Evolutionary conservation across 2,113 vertebrate genomes (phyloP), one percentile per base, ranked within the genome.

Genomic region (Ceratotherium simum): DNA sequence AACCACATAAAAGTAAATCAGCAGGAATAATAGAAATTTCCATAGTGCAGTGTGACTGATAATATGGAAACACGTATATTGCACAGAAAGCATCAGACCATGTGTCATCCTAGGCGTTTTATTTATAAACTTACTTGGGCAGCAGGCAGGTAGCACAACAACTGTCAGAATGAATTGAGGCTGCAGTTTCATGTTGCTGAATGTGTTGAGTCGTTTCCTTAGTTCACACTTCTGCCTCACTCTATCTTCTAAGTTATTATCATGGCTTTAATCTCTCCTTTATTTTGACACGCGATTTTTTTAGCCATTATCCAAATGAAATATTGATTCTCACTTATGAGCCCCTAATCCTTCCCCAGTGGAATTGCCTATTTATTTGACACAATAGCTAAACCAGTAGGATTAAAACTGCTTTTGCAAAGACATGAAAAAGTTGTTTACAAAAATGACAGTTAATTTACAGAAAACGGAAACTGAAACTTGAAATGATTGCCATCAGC

Each of bases 271-370:
- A 95, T 93, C 88, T 72, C 85, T 46, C 82, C 72, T 89, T 95
- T 91, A 91, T 69, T 95, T 92, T 93, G 93, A 97, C 96, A 91
- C 78, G 31, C 17, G 75, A 81, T 75, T 79, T 93, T 83, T 93
- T 58, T 62, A 97, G 56, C 92, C 31, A 86, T 95, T 97, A 93
- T 86, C 85, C 85, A 93, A 96, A 97, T 90, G 85, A 96, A 96
- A 80, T 95, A 95, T 75, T 80, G 93, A 98, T 96, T 97, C 85
- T 97, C 78, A 93, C 82, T 97, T 90, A 91, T 8, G 89, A 67
- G 48, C 0, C 33, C 51, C 56, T 95, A 89, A 94, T 94, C 83
- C 85, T 80, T 82, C 80, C 75, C 91, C 18, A 69, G 5, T 51
- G 46, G 95, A 91, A 72, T 2, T 75, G 54, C 27, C 82, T 84